Conservation (phyloP, 2,888 invertebrate genomes). For the Keiferia lycopersicella region DNA sequence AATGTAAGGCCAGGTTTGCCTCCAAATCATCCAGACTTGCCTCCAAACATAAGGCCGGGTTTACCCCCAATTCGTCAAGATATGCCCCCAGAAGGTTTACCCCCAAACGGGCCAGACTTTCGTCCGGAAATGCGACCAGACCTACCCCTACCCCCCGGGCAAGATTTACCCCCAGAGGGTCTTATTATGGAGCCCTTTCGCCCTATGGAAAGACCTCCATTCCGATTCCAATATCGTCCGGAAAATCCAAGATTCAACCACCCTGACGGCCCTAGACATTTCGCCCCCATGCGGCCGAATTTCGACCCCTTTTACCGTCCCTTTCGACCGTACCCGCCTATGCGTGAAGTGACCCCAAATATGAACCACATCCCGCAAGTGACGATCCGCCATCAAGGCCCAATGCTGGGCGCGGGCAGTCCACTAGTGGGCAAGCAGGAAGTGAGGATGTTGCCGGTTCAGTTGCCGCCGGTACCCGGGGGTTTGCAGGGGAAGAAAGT, state of each 20-base stretch:
- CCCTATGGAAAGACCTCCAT: slow-evolving; percentile 38
- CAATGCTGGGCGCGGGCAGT: slow-evolving; percentile 35
- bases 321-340: slow-evolving; percentile 44
- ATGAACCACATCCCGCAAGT: slow-evolving; percentile 60
- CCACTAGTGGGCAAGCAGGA: slow-evolving; percentile 47
- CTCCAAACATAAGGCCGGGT: slow-evolving; percentile 30
- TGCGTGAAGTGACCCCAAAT: slow-evolving; percentile 54
- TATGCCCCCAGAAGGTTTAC: slow-evolving; percentile 28
- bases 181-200: slow-evolving; percentile 42
- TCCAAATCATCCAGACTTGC: slow-evolving; percentile 29
- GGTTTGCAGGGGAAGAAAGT: slow-evolving; percentile 82
- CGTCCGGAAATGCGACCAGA: slow-evolving; percentile 24
- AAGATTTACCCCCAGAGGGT: slow-evolving; percentile 44
- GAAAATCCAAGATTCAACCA: slow-evolving; percentile 27
- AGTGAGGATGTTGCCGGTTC: slow-evolving; percentile 69
- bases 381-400: slow-evolving; percentile 54
- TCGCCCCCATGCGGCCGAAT: slow-evolving; percentile 42
- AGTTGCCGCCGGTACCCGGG: slow-evolving; percentile 58
- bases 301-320: slow-evolving; percentile 55
- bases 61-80: slow-evolving; percentile 30
- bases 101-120: slow-evolving; percentile 16
- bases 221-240: slow-evolving; percentile 46
- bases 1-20: slow-evolving; percentile 29
- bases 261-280: slow-evolving; percentile 43
- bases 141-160: slow-evolving; percentile 26